A percentile compares a stretch with the other conserved stretches of the same genome.
phyloP scores from a whole-genome alignment of 1,140 invertebrate genomes.

The Monomorium pharaonis region DNA sequence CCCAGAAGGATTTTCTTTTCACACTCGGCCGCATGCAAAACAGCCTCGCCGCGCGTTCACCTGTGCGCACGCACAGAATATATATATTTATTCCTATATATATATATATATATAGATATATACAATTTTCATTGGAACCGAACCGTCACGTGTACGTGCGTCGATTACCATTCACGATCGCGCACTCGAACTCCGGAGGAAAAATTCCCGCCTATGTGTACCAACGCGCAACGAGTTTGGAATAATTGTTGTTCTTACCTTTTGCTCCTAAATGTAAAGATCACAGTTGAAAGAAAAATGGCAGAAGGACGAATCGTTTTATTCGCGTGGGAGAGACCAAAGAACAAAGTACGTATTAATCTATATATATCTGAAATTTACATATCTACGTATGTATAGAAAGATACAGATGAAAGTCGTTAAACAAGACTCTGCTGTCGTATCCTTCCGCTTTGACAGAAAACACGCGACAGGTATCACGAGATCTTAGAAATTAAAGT shows the following conservation, averaged over 20 bases:
- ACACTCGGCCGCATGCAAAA: background rate
- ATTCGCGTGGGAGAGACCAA: background rate
- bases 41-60: constrained; percentile 2
- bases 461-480: background rate
- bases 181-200: constrained; percentile 2
- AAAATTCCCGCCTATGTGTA: constrained; percentile 34
- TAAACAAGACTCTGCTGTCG: background rate
- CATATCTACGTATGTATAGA: background rate
- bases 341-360: background rate
- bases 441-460: constrained; percentile 7
- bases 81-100: too few species aligned
- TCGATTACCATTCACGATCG: constrained; percentile 56
- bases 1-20: constrained; percentile 39
- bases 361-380: background rate
- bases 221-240: constrained; percentile 42
- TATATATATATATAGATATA: too few species aligned
- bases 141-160: constrained; percentile 64
- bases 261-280: background rate
- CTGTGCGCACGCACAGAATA: constrained; percentile 41
- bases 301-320: background rate
- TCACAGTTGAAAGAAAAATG: background rate
- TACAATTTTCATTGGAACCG: constrained; percentile 65
- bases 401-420: constrained; percentile 31
- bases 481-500: background rate
- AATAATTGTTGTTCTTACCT: background rate